Evolutionary conservation across 2,888 invertebrate genomes (phyloP).

Genomic region (Aelia acuminata): DNA sequence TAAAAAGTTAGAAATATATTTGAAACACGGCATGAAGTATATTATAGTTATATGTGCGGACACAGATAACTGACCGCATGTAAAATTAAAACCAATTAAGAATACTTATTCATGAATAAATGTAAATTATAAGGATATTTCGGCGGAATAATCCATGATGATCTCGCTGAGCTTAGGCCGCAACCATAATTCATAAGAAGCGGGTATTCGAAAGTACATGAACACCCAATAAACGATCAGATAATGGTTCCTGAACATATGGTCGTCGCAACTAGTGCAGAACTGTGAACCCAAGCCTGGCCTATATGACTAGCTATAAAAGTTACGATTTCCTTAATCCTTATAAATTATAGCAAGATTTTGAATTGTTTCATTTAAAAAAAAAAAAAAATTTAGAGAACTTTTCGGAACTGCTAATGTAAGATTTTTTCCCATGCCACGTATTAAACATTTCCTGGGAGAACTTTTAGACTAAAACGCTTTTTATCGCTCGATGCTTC

Average conservation of each 20-base stretch:
- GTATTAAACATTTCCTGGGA: no score
- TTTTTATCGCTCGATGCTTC: no score
- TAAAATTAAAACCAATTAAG: background rate
- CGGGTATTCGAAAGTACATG: background rate
- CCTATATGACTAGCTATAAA: background rate
- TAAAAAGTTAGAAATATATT: no score
- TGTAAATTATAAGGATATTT: background rate
- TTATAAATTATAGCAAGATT: background rate
- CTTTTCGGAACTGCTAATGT: no score
- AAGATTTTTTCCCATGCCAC: no score
- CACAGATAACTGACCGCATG: constrained; percentile 12
- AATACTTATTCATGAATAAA: background rate
- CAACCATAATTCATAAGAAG: background rate
- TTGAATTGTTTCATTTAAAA: no score
- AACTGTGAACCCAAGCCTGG: background rate
- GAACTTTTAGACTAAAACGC: no score
- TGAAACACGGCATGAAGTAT: no score
- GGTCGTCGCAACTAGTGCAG: background rate
- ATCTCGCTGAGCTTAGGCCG: background rate
- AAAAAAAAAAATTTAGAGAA: no score
- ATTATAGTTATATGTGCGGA: background rate
- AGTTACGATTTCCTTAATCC: background rate
- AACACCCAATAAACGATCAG: background rate
- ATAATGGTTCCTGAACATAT: constrained; percentile 19
- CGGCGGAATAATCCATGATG: background rate